These are phyloP conservation scores for Drosophila navojoa DNA, from an alignment of 1,140 invertebrate species.

Conservation along the genomic window DNA sequence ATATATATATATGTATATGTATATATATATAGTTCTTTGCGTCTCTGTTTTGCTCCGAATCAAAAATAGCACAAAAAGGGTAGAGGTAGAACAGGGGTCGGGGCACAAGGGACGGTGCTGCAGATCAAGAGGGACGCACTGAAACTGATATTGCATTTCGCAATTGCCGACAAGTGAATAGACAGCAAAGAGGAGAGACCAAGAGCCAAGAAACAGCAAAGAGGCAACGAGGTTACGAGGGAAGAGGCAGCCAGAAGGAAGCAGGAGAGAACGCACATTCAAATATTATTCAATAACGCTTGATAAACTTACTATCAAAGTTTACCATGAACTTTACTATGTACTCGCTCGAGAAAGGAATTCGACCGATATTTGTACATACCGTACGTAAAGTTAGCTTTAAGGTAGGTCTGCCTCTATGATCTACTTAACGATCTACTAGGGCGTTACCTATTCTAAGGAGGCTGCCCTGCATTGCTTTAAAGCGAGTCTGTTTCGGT, in stretches of 20 bases:
- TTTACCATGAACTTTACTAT: not conserved
- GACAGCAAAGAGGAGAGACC: not conserved
- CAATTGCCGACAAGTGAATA: conserved; percentile 19
- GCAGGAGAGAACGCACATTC: not conserved
- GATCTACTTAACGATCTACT: no score
- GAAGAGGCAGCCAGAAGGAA: not conserved
- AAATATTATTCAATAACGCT: not conserved
- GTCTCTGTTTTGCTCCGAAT: conserved; percentile 6
- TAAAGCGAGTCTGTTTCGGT: no score
- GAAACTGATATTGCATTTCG: conserved; percentile 43
- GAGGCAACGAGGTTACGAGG: not conserved
- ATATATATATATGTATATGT: not conserved
- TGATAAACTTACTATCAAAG: not conserved
- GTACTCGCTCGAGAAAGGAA: not conserved
- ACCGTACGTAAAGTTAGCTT: no score
- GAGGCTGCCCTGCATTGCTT: no score
- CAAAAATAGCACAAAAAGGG: conserved; percentile 37
- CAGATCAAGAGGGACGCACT: not conserved
- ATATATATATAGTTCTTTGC: not conserved
- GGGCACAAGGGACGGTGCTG: not conserved
- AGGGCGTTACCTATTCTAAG: no score
- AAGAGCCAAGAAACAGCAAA: not conserved
- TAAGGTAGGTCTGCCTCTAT: no score
- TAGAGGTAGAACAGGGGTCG: not conserved
- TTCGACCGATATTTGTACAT: no score